Evolutionary conservation across 37 sponge, comb jelly and placozoan genomes (phyloP).

Genomic region (Geodia barretti): DNA sequence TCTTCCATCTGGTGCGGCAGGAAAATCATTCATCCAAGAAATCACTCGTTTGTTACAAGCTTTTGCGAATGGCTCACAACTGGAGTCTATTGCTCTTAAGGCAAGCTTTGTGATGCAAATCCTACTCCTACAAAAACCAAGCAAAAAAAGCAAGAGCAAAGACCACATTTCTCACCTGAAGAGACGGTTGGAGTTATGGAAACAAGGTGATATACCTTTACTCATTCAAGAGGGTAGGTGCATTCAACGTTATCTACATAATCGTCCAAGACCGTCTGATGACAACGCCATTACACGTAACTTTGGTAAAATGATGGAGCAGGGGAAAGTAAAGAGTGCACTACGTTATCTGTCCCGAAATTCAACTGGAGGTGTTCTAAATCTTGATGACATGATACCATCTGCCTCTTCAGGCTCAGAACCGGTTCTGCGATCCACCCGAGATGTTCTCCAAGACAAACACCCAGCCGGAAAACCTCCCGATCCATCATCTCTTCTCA

Average conservation of each 20-base stretch:
- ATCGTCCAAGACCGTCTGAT: background rate
- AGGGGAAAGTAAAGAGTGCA: constrained; percentile 43
- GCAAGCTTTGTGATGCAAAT: constrained; percentile 13
- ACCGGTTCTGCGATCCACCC: background rate
- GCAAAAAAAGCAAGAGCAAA: constrained; percentile 18
- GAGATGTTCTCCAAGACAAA: constrained; percentile 5
- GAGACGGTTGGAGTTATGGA: constrained; percentile 24
- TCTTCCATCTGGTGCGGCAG: constrained; percentile 16
- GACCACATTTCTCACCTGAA: constrained; percentile 21
- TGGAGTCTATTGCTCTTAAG: constrained; percentile 12
- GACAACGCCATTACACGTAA: background rate
- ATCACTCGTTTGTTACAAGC: constrained; percentile 24
- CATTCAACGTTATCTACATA: constrained; percentile 8
- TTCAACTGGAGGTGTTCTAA: constrained; percentile 10
- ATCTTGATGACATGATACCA: constrained; percentile 19
- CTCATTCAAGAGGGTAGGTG: constrained; percentile 9
- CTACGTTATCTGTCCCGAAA: constrained; percentile 26
- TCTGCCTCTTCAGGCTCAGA: background rate
- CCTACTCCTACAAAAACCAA: constrained; percentile 28
- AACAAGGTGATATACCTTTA: constrained; percentile 13
- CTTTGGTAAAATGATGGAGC: constrained; percentile 14
- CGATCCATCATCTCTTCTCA: background rate
- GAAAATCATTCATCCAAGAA: constrained; percentile 29
- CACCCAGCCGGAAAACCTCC: constrained; percentile 13
- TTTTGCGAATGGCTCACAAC: constrained; percentile 13